Base-by-base conservation (phyloP, 2,113 vertebrate genomes). In the Gymnocephalus cernua region DNA sequence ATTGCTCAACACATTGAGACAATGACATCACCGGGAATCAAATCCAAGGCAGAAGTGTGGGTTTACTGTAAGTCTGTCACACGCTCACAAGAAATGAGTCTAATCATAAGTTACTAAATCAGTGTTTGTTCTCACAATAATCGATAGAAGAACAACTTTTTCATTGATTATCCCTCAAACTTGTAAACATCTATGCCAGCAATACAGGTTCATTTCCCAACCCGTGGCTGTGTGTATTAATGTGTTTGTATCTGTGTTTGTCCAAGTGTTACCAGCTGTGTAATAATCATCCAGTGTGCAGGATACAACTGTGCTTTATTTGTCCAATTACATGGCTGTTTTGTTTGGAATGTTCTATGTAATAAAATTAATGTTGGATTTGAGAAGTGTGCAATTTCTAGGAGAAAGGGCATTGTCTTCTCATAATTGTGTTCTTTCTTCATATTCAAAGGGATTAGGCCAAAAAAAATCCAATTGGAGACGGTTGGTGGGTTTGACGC, bases 381-480 rank as follows among this genome's bases (percentile, higher is more conserved):
- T 29, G 62, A 62, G 5, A 53, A 76, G 56, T 85, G 80, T 77
- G 83, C 59, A 78, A 3, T 83, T 82, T 83, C 56, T 41, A 38
- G 57, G 79, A 79, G 57, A 88, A 72, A 86, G 6, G 41, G 51
- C 66, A 63, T 86, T 83, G 86, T 88, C 56, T 84, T 73, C 38
- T 81, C 18, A 61, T 88, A 65, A 90, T 88, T 86, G 76, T 68
- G 15, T 76, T 79, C 77, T 70, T 79, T 84, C 63, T 70, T 79
- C 53, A 29, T 3, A 29, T 75, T 86, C 45, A 86, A 83, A 79
- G 18, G 64, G 77, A 86, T 86, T 70, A 82, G 19, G 77, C 12
- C 75, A 75, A 84, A 56, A 80, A 87, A 85, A 88, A 84, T 84
- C 81, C 64, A 84, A 84, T 74, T 74, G 74, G 78, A 80, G 86